A percentile compares a stretch with the other conserved stretches of the same genome.
Conservation (phyloP, 2,113 vertebrate genomes). For the Anoura caudifer region DNA sequence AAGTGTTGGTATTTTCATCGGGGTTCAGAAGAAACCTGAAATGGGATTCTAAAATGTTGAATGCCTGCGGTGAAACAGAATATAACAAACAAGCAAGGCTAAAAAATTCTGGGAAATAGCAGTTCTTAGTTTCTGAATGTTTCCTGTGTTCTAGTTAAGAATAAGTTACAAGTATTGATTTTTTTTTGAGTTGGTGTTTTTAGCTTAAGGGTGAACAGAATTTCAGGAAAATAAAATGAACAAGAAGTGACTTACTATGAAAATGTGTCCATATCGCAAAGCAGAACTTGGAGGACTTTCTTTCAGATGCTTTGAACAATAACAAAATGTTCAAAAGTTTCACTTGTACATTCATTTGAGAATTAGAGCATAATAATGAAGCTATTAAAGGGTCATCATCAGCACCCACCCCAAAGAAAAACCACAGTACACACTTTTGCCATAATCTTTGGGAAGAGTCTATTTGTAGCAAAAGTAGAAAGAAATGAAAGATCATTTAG, state of each 20-base stretch:
- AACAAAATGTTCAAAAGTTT: neutral
- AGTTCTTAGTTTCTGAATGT: neutral
- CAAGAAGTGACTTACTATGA: neutral
- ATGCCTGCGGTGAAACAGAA: neutral
- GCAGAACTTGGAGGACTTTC: neutral
- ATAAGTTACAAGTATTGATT: neutral
- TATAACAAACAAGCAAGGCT: neutral
- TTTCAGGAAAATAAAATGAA: neutral
- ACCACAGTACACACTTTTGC: neutral
- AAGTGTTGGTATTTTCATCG: neutral
- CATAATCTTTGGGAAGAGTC: neutral
- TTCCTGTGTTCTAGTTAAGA: neutral
- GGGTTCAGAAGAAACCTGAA: neutral
- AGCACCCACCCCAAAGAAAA: neutral
- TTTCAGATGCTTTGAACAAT: neutral
- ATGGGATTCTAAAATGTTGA: neutral
- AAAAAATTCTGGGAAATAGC: neutral
- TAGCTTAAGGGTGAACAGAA: neutral
- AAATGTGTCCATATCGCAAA: neutral
- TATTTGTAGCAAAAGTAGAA: neutral
- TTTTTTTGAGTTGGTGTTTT: neutral
- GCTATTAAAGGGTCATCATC: neutral
- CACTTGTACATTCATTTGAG: neutral
- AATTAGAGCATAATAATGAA: neutral
- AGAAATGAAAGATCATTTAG: constrained; percentile 5